Base-by-base conservation (phyloP, 2,113 vertebrate genomes). In the Ictalurus furcatus region DNA sequence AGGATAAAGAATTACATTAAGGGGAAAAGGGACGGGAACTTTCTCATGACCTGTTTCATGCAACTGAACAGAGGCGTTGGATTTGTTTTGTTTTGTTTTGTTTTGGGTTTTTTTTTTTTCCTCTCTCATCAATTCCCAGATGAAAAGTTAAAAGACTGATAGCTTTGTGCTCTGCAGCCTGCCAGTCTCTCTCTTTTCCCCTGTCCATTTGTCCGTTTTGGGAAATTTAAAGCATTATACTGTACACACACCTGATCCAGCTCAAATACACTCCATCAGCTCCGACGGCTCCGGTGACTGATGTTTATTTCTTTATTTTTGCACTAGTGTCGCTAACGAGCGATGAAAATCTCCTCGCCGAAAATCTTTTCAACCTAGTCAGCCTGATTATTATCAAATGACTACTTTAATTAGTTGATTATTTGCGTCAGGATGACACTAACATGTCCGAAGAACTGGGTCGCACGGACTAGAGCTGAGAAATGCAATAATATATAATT, bases 31-130 rank as follows among this genome's bases (percentile, higher is more conserved):
- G 65, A 87, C 19, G 34, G 14, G 85, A 86, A 89, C 88, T 78
- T 90, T 92, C 91, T 90, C 90, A 92, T 86, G 88, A 90, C 85
- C 85, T 30, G 40, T n/a, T 73, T 74, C 52, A 74, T 56, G 30
- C 79, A 87, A 8, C 73, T 83, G 28, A 87, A 79, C n/a, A 76
- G 25, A 58, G 58, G 71, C 80, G 30, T 37, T 76, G 17, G 69
- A 71, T 56, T 48, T 13, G 79, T 58, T 78, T 78, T 78, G 21
- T 78, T 78, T 78, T 44, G 44, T 0, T 78, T 78, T 78, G 21
- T 48, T 76, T 76, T 25, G 44, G 48, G 9, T 9, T 71, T 37
- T 81, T 71, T 59, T 59, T 28, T 56, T 83, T 79, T 4, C 59
- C 17, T 58, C 16, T 52, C 59, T 71, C 67, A 23, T 81, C 56